Evolutionary conservation across 2,113 vertebrate genomes (phyloP), one percentile per base, ranked within the genome.

Genomic region (Catharus bicknelli): DNA sequence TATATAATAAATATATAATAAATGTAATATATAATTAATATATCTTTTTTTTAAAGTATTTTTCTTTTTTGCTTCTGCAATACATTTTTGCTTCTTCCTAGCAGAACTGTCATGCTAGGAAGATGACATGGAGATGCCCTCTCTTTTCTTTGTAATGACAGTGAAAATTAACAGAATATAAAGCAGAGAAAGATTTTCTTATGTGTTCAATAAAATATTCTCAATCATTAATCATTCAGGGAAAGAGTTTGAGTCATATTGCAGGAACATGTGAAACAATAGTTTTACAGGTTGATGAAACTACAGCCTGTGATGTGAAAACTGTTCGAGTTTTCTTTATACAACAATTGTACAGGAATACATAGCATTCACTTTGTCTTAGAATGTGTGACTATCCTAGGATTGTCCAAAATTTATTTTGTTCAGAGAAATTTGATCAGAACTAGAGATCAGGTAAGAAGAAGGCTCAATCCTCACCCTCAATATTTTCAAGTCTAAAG

Each of bases 191-290:
- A 47, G 6, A 13, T 55, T 87, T 87, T 54, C 13, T 26, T 51
- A 23, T 18, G 6, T 58, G 8, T 87, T 91, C 32, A 75, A 75
- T 63, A 63, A 78, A 75, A 59, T 45, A 51, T 45, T 58, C 22
- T 57, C 16, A 81, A 29, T 67, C 32, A 48, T 81, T 89, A 93
- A 81, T 86, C 29, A 89, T 75, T 82, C 29, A 82, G 29, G 19
- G 62, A 74, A 88, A 62, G 22, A 22, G 4, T 32, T 7, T 36
- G 58, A 79, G 17, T 79, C 57, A 70, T 78, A 30, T 32, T 64
- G 16, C 17, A 82, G 16, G 2, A 74, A 79, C 7, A 53, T 2
- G 10, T 34, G 21, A 87, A 81, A 61, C 6, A 66, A 30, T 47
- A 13, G 5, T 16, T 63, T 62, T 62, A 3, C 40, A 48, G 0